phyloP scores from a whole-genome alignment of 23 tunicate genomes.

The Trididemnum clinides region DNA sequence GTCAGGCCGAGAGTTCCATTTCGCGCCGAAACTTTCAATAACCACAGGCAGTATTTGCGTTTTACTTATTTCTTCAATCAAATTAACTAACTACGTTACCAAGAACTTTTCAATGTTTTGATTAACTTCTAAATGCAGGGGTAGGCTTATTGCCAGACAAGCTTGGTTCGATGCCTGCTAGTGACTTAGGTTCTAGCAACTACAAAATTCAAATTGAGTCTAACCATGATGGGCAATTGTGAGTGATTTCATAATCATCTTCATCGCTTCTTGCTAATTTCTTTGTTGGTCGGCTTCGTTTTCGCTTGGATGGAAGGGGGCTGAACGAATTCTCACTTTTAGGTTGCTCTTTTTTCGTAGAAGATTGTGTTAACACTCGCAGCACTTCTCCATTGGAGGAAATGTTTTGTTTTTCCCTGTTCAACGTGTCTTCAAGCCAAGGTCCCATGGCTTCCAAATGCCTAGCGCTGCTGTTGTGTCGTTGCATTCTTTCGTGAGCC shows the following conservation, averaged over 20 bases:
- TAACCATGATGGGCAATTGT: neutral
- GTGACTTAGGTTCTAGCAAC: too few relatives aligned
- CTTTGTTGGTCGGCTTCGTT: slow-evolving; percentile 26
- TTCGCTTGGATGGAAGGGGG: slow-evolving; percentile 16
- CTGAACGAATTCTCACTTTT: too few relatives aligned
- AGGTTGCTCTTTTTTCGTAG: neutral
- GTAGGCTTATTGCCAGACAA: too few relatives aligned
- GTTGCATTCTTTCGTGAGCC: slow-evolving; percentile 50
- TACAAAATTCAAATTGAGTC: neutral
- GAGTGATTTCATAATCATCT: neutral
- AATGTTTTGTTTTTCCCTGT: neutral
- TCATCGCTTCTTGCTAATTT: neutral
- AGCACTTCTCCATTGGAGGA: slow-evolving; percentile 11
- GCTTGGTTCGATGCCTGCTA: too few relatives aligned
- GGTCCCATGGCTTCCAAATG: slow-evolving; percentile 46
- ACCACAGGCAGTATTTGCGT: too few relatives aligned
- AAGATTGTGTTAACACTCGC: neutral
- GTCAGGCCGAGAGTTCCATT: too few relatives aligned
- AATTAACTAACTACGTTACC: too few relatives aligned
- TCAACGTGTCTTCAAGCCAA: slow-evolving; percentile 45
- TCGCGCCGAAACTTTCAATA: too few relatives aligned
- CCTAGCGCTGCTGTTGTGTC: slow-evolving; percentile 46
- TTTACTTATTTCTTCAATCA: too few relatives aligned
- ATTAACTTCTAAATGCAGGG: too few relatives aligned
- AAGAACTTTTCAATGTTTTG: too few relatives aligned